Conservation (phyloP, 2,113 vertebrate species). For the Nipponia nippon region DNA sequence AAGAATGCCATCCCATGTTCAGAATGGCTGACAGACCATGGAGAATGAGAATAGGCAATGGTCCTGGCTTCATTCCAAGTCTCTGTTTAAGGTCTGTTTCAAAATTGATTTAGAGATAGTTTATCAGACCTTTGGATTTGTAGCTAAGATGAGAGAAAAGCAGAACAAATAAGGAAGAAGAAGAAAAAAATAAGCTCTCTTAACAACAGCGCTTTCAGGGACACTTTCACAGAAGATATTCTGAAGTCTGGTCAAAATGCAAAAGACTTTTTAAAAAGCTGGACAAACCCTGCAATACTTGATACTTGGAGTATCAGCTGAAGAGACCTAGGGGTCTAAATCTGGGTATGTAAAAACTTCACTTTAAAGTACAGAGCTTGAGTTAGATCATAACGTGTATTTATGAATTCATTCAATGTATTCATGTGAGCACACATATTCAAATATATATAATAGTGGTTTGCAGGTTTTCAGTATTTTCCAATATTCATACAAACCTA, state of each 20-base stretch:
- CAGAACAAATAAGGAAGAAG: not conserved
- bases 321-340: not conserved
- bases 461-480: not conserved
- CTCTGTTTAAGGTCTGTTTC: not conserved
- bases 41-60: not conserved
- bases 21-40: not conserved
- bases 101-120: not conserved
- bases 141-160: not conserved
- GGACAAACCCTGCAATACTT: not conserved
- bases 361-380: not conserved
- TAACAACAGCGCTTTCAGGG: not conserved
- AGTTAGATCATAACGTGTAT: not conserved
- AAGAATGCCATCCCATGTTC: not conserved
- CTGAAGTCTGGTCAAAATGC: not conserved
- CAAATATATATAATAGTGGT: not conserved
- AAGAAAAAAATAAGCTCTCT: not conserved
- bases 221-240: not conserved
- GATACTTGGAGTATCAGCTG: not conserved
- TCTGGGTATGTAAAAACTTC: not conserved
- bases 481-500: not conserved
- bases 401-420: not conserved
- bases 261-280: not conserved
- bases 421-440: not conserved
- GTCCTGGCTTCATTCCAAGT: not conserved
- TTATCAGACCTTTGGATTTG: not conserved